Percentiles rank a stretch among this genome's conserved stretches.
Conservation (phyloP, 2,113 vertebrate species). For the Ptyas mucosa region DNA sequence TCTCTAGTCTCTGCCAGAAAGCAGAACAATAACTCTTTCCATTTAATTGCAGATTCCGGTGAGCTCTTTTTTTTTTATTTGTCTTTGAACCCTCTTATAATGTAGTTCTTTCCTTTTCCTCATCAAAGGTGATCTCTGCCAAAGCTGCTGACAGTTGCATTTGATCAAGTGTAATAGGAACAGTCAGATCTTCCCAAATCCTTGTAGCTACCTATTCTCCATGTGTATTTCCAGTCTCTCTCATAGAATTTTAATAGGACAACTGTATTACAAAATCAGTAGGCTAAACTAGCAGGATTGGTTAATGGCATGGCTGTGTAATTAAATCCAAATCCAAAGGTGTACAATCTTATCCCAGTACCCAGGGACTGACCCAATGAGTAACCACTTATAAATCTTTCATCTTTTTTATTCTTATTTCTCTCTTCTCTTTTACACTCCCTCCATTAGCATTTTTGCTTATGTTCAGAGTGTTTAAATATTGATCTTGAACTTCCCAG, state of each 20-base stretch:
- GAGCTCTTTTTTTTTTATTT: slow-evolving; percentile 43
- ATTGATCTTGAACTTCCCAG: background rate
- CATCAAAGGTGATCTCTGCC: slow-evolving; percentile 60
- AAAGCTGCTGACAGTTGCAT: slow-evolving; percentile 50
- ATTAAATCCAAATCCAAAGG: slow-evolving; percentile 38
- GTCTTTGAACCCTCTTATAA: slow-evolving; percentile 45
- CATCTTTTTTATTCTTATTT: slow-evolving; percentile 19
- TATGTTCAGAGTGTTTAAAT: background rate
- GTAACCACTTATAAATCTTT: slow-evolving; percentile 36
- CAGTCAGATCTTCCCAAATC: slow-evolving; percentile 58
- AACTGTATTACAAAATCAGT: slow-evolving; percentile 64
- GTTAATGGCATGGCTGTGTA: slow-evolving; percentile 40
- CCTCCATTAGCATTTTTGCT: background rate
- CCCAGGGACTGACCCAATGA: slow-evolving; percentile 27
- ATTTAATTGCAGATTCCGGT: slow-evolving; percentile 49
- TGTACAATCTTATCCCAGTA: slow-evolving; percentile 13
- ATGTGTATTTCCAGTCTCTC: slow-evolving; percentile 61
- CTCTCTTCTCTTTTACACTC: background rate
- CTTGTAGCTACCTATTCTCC: slow-evolving; percentile 62
- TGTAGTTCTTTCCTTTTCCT: slow-evolving; percentile 63
- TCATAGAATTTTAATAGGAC: slow-evolving; percentile 62
- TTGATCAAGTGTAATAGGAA: slow-evolving; percentile 61
- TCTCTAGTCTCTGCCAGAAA: slow-evolving; percentile 58
- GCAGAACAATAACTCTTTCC: slow-evolving; percentile 57
- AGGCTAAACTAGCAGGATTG: slow-evolving; percentile 40